Evolutionary conservation across 1,140 invertebrate species (phyloP), one percentile per base, ranked within the genome.

Genomic region (Penaeus chinensis): DNA sequence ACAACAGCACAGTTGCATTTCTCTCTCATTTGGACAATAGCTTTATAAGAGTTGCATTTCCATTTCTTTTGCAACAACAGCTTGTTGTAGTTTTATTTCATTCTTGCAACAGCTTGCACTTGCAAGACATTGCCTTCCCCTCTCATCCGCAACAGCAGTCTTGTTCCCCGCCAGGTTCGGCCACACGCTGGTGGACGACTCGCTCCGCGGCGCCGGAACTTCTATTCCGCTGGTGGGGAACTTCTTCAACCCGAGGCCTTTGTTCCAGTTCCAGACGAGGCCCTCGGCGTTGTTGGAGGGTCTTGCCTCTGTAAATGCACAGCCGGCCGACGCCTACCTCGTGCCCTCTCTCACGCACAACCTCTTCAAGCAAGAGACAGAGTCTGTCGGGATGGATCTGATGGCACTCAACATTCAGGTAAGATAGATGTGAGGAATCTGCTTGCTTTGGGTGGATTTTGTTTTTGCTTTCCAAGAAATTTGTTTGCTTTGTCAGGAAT

Each of bases 341-440:
- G 27, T 61, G 71, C 71, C 47, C 74, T 65, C 77, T 37, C 93
- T 94, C 91, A 93, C 93, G 16, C 93, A 93, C 88, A 92, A 92
- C 76, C 92, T 93, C 90, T 93, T 93, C 86, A 91, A 92, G 83
- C 91, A 92, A n/a, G 94, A 94, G 42, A 66, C 90, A 84, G 83
- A 90, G 89, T 90, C 91, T 0, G 63, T 89, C 54, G 96, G 96
- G 1, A 92, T 97, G 10, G 96, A 98, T 93, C 92, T 98, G 89
- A 96, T 97, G 0, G 96, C 96, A 0, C 93, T 97, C 80, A 97
- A 97, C 91, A 96, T 97, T 87, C 96, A 47, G 47, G 47, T 47
- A 32, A 32, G 32, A 32, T 32, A 32, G 32, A 32, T 32, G 32
- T 1, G 32, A 32, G 32, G 32, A 32, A 32, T 32, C 32, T 32